phyloP scores from a whole-genome alignment of 2,113 vertebrate genomes.

The Motacilla tschutschensis region DNA sequence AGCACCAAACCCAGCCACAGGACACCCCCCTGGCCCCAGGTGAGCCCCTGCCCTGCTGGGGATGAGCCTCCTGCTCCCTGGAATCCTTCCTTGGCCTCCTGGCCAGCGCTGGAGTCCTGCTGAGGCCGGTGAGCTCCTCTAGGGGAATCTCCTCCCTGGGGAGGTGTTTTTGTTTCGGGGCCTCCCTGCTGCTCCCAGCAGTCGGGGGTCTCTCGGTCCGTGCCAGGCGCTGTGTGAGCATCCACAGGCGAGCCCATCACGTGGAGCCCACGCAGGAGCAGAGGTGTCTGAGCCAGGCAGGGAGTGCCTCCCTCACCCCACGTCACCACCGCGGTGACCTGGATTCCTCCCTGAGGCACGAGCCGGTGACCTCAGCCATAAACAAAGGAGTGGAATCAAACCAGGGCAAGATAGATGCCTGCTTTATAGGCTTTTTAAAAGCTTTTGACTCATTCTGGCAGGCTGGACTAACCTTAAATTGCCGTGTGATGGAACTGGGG shows the following conservation, averaged over 20 bases:
- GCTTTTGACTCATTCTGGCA: slow-evolving; percentile 52
- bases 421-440: slow-evolving; percentile 54
- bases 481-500: slow-evolving; percentile 36
- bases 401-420: slow-evolving; percentile 38
- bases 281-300: not conserved
- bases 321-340: not conserved
- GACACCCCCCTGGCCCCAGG: rapidly evolving
- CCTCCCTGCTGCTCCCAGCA: not conserved
- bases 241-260: rapidly evolving
- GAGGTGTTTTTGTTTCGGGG: not conserved
- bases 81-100: not conserved
- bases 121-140: rapidly evolving
- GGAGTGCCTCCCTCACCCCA: not conserved
- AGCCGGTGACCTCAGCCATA: slow-evolving; percentile 42
- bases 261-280: rapidly evolving
- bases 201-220: rapidly evolving
- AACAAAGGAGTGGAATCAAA: slow-evolving; percentile 46
- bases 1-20: not conserved
- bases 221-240: rapidly evolving
- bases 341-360: slow-evolving; percentile 18
- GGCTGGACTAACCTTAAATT: slow-evolving; percentile 54
- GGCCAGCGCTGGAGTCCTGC: rapidly evolving
- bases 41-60: not conserved
- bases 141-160: not conserved
- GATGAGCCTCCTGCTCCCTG: not conserved